phyloP scores from a whole-genome alignment of 2,888 invertebrate species.

The Drosophila glabriapex region DNA sequence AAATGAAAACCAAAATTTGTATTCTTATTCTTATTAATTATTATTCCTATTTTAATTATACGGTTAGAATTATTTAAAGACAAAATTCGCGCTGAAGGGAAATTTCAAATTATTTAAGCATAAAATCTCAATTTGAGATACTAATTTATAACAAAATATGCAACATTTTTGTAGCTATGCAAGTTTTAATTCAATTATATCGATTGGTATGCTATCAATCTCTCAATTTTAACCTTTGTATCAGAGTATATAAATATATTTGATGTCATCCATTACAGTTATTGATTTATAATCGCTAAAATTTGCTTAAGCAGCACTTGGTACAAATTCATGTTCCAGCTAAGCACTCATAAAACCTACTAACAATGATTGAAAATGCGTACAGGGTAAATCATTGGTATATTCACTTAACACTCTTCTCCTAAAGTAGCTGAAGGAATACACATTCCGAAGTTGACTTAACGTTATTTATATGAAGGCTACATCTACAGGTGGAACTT shows the following conservation, averaged over 20 bases:
- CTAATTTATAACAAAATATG: too few relatives aligned
- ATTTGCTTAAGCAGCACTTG: background rate
- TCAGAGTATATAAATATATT: background rate
- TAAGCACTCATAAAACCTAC: background rate
- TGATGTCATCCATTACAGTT: background rate
- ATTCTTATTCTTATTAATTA: background rate
- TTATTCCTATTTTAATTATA: background rate
- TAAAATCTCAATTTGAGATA: too few relatives aligned
- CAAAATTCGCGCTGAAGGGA: too few relatives aligned
- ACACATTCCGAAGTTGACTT: background rate
- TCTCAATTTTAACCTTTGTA: background rate
- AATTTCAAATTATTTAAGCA: too few relatives aligned
- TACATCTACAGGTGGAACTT: background rate
- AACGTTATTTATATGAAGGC: slow-evolving; percentile 4
- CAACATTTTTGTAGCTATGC: too few relatives aligned
- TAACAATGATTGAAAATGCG: background rate
- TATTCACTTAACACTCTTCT: background rate
- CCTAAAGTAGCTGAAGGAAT: background rate
- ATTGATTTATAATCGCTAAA: background rate
- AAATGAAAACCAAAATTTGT: background rate
- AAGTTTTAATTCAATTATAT: background rate
- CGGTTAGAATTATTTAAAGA: rapidly evolving
- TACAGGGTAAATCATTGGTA: background rate
- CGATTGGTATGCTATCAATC: background rate
- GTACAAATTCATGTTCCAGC: background rate